Conservation (phyloP, 2,888 invertebrate species). For the Matsumyia berberina region DNA sequence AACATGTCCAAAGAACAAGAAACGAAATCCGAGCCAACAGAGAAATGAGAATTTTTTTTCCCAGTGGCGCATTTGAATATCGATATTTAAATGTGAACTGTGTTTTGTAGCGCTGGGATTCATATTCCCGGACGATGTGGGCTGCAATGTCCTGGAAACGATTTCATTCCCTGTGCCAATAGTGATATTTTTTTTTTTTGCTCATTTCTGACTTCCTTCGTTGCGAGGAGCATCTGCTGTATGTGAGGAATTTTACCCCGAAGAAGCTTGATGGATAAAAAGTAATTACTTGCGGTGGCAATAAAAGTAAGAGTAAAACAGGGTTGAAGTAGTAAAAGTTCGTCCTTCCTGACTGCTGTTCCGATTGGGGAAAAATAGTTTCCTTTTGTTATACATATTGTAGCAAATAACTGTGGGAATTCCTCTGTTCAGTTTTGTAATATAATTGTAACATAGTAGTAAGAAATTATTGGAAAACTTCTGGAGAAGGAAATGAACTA, state of each 20-base stretch:
- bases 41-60: background rate
- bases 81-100: slow-evolving; percentile 18
- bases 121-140: slow-evolving; percentile 1
- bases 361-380: slow-evolving; percentile 27
- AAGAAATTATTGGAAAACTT: no score
- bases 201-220: slow-evolving; percentile 6
- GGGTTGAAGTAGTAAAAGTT: slow-evolving; percentile 36
- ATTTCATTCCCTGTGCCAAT: slow-evolving; percentile 40
- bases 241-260: no score
- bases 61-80: slow-evolving; percentile 14
- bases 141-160: slow-evolving; percentile 29
- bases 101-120: background rate
- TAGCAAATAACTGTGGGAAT: background rate
- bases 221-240: slow-evolving; percentile 21
- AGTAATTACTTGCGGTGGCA: slow-evolving; percentile 52
- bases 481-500: no score
- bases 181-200: slow-evolving; percentile 9
- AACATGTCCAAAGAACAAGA: background rate
- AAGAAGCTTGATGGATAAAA: slow-evolving; percentile 48
- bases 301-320: slow-evolving; percentile 22
- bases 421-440: background rate
- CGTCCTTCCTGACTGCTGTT: slow-evolving; percentile 40
- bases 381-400: slow-evolving; percentile 3
- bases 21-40: background rate
- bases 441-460: no score